Base-by-base conservation (phyloP, 2,888 invertebrate species). In the Heteropelma amictum region DNA sequence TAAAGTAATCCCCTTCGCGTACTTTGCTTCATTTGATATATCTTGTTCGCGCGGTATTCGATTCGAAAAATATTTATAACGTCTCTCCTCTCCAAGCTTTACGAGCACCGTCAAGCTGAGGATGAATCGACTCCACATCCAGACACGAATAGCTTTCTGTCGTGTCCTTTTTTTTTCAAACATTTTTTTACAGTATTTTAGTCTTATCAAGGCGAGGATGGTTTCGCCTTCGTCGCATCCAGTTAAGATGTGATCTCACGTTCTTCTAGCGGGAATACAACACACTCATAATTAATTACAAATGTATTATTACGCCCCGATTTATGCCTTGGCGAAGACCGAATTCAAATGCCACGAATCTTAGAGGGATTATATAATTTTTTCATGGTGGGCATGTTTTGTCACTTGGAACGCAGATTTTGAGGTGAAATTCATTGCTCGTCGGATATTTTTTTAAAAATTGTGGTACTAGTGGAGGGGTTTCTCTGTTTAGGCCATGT, bases 201-300 rank as follows among this genome's bases (percentile, higher is more conserved):
- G 63, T 38, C 49, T 38, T 51, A n/a, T 61, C 17, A 54, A 42
- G 38, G n/a, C 21, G 61, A 49, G 40, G 21, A 23, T 40, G 6
- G 26, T 56, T 28, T 28, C 33, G n/a, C 40, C 58, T 58, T 30
- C 58, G 68, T 64, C 35, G 68, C 56, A 45, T 58, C 73, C 58
- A 61, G 12, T 73, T 42, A 63, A 33, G 56, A 38, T 63, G 73
- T 68, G 63, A 73, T 33, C 61, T 49, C 68, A 63, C 51, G 63
- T 73, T 68, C 68, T 68, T 73, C 73, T 73, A 73, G 35, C 63
- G 56, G 26, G 35, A 73, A 68, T 49, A 72, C 38, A 56, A 67
- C 49, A 54, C 33, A 68, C 68, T 63, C 63, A 58, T 58, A 33
- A 58, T 68, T 73, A 56, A 63, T 49, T 17, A 51, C n/a, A 12